These are phyloP conservation scores for Hymenopus coronatus DNA, from an alignment of 2,888 invertebrate species.

Conservation along the genomic window DNA sequence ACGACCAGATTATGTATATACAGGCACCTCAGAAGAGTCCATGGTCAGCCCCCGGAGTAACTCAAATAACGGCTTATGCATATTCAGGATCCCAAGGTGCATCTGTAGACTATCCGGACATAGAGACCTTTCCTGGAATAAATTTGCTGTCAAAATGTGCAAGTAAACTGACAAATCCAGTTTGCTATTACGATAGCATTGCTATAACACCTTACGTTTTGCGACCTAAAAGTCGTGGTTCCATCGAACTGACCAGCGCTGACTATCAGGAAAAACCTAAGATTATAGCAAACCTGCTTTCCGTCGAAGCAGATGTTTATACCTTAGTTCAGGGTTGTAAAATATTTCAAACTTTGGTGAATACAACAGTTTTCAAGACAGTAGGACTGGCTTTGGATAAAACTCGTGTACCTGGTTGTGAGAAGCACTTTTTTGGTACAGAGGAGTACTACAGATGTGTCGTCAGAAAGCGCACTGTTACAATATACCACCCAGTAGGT, in stretches of 20 bases:
- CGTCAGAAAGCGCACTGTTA: background rate
- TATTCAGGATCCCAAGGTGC: background rate
- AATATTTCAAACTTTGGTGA: too few species aligned
- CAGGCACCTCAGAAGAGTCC: background rate
- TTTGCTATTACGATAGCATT: background rate
- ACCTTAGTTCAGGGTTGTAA: too few species aligned
- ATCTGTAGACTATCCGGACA: constrained; percentile 64
- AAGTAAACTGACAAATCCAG: background rate
- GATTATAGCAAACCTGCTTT: too few species aligned
- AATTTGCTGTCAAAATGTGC: constrained; percentile 47
- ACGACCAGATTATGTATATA: background rate
- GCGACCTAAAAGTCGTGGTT: background rate
- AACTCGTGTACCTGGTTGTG: background rate
- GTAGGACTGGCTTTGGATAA: background rate
- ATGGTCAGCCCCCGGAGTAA: background rate
- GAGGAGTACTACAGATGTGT: background rate
- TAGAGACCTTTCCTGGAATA: constrained; percentile 83
- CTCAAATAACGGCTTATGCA: background rate
- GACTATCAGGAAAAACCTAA: too few species aligned
- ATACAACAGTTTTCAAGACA: too few species aligned
- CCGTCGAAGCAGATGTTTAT: too few species aligned
- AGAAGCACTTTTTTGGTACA: background rate
- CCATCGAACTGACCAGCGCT: background rate
- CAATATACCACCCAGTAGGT: background rate
- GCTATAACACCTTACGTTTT: background rate